These are phyloP conservation scores for Volucella inanis DNA, from an alignment of 2,888 invertebrate species.

Conservation along the genomic window DNA sequence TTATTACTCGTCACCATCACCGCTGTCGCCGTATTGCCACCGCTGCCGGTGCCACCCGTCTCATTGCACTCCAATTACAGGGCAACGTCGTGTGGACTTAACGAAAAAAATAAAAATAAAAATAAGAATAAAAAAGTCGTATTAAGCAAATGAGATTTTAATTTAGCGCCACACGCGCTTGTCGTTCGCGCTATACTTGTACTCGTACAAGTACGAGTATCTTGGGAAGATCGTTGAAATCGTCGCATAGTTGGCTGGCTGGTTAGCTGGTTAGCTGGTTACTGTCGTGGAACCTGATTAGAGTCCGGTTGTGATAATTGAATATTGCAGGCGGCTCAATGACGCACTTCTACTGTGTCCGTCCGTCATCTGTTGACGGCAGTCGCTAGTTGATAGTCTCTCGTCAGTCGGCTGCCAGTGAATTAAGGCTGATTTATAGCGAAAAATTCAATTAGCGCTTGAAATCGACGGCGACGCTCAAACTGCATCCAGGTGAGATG, in stretches of 20 bases:
- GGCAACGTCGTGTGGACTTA: slow-evolving; percentile 18
- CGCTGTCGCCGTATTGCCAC: slow-evolving; percentile 6
- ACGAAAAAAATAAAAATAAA: slow-evolving; percentile 16
- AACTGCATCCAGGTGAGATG: slow-evolving; percentile 50
- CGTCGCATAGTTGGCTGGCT: slow-evolving; percentile 25
- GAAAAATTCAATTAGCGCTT: slow-evolving; percentile 51
- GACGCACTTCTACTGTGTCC: slow-evolving; percentile 46
- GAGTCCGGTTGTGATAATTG: slow-evolving; percentile 65
- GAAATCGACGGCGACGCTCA: slow-evolving; percentile 10
- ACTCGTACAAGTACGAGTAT: slow-evolving; percentile 14
- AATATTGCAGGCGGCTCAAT: slow-evolving; percentile 56
- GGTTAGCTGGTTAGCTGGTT: neutral
- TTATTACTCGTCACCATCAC: slow-evolving; percentile 1
- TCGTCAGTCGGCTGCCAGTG: slow-evolving; percentile 3
- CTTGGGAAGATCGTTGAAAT: slow-evolving; percentile 49
- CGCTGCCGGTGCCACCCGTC: neutral
- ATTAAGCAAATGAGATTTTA: slow-evolving; percentile 65
- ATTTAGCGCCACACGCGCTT: slow-evolving; percentile 64
- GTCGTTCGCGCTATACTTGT: slow-evolving; percentile 20
- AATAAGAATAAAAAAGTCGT: slow-evolving; percentile 14
- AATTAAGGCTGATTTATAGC: slow-evolving; percentile 52
- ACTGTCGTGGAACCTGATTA: slow-evolving; percentile 61
- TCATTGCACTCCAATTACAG: slow-evolving; percentile 23
- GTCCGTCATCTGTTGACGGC: neutral
- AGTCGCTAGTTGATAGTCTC: neutral